Evolutionary conservation across 2,888 invertebrate genomes (phyloP), one percentile per base, ranked within the genome.

Genomic region (Papilio gigon): DNA sequence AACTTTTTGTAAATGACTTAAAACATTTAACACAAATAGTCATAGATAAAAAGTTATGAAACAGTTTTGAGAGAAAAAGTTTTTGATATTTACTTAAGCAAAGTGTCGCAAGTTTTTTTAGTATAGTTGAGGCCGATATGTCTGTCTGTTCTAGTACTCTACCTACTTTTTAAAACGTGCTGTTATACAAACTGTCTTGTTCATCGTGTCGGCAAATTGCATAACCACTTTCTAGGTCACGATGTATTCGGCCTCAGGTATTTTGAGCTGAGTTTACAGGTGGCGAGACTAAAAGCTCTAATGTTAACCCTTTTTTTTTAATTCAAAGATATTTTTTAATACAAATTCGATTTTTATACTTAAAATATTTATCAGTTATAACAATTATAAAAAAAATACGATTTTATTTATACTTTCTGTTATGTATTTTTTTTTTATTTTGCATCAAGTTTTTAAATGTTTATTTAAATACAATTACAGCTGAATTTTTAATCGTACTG

Each of bases 171-270:
- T 74, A 62, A 75, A 70, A 73, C 70, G 71, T 78, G 78, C 71
- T 73, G 78, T 84, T 83, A 79, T 79, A 81, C 81, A 82, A 83
- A 84, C 77, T 78, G 80, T 82, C 79, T 83, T 79, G 78, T 80
- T 80, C 73, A 77, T 74, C 76, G 77, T 74, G 77, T 76, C 75
- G 72, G 76, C 71, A 58, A 68, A 78, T 89, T 89, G 79, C 83
- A 81, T 85, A 88, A 89, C 67, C 70, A 71, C 73, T 81, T 83
- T 82, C 80, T 85, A 80, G 84, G 83, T 78, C 80, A 76, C 74
- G 71, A 73, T 72, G 64, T 72, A 73, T 79, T 78, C 62, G 73
- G 72, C 72, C 71, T 71, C 68, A 68, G 72, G 73, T 75, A 77
- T 78, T 65, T 53, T 59, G 30, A 42, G 65, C 72, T 72, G 70